Base-by-base conservation (phyloP, 2,797 vertebrate genomes). In the Protonibea diacanthus region DNA sequence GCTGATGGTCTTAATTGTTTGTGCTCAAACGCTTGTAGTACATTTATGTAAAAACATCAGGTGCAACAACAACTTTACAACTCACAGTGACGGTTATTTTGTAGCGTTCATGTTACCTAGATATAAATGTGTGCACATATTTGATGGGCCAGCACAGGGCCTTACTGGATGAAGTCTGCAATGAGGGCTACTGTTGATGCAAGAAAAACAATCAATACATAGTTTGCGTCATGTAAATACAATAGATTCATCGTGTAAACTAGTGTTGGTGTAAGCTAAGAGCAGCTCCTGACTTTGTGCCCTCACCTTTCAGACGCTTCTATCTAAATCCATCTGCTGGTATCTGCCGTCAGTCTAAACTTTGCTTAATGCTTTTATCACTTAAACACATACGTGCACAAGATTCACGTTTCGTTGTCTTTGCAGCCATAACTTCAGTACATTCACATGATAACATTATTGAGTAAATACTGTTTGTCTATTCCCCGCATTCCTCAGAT, bases 401-500 rank as follows among this genome's bases (percentile, higher is more conserved):
- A 10, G 15, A 23, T 5, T 40, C 48, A 45, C 1, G 2, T 21
- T 11, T 27, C 29, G 3, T 29, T 56, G 18, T 38, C 33, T 27
- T 18, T 49, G 29, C 56, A 71, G 76, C 23, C 78, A 78, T 57
- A 74, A 65, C 81, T 62, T 25, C 62, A 65, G 23, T 14, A 25
- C 10, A 74, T 49, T 51, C 14, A 29, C 59, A 63, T 62, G 78
- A 83, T 78, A 80, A 66, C 33, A 52, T 33, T 82, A 71, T 86
- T 76, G 69, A 57, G 42, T 81, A 86, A 90, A 87, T 80, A 75
- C 15, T 29, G 70, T 77, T 57, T 52, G 64, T 80, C 51, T 71
- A 12, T 52, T 58, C 18, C 29, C 47, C n/a, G 64, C 77, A 86
- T 92, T 88, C 88, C 84, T 71, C 27, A 42, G 59, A 78, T 53